Base-by-base conservation (phyloP, 2,888 invertebrate species). In the Timema podura region DNA sequence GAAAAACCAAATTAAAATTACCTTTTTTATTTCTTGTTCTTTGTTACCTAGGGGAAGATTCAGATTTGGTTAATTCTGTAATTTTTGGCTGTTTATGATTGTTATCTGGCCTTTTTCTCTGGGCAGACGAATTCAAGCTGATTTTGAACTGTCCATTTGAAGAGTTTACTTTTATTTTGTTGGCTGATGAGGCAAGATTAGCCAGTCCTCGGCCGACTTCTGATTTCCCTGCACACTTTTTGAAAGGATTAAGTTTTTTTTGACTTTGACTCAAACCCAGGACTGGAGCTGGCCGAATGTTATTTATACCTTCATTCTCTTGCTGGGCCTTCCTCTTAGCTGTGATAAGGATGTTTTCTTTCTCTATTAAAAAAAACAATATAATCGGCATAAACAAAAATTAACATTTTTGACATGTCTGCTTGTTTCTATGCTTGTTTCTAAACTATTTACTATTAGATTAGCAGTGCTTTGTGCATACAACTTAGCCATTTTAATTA, bases 221-320 rank as follows among this genome's bases (percentile, higher is more conserved):
- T 0, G 79, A 61, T 0, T 77, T 75, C 6, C 81, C 81, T 46
- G 81, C 79, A 57, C 83, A 83, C 70, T 85, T 85, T 74, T 82
- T 86, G 68, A 87, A 85, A 0, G 86, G 84, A 74, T 85, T 84
- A 45, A 86, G 67, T 13, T 47, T 51, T 48, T 64, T 71, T 67
- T 44, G 68, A 68, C 65, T 71, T 47, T 48, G 44, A 5, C 49
- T 16, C 44, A 67, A 6, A 9, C 10, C 44, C 10, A 67, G 61
- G 57, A 67, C 65, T 16, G 68, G 16, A 30, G 30, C 30, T 30
- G 30, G 30, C 3, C 30, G 30, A 30, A 30, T 30, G 30, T 30
- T 30, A 30, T 30, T 30, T 30, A 30, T 30, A 3, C 30, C 30
- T 30, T 30, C 30, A 30, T 30, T 30, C 66, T 48, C 47, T 2